Evolutionary conservation across 2,888 invertebrate genomes (phyloP), one percentile per base, ranked within the genome.

Genomic region (Macrosiphum euphorbiae): DNA sequence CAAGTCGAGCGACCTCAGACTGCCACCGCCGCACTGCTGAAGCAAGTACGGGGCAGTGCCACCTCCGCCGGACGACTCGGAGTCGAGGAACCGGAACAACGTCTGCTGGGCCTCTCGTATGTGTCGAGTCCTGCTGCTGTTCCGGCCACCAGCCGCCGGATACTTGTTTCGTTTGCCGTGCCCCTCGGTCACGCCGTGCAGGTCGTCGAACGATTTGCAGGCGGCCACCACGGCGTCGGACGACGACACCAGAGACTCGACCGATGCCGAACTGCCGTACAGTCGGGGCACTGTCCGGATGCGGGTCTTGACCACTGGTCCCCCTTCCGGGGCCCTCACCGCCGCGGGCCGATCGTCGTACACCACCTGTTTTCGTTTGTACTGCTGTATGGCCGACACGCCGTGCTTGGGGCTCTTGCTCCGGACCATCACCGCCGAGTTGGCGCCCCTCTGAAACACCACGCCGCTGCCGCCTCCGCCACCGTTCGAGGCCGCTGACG

Each of bases 21-120:
- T 89, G 35, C 90, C 61, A 11, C 86, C 50, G 44, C 35, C 61
- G 16, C 47, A 67, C 50, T 58, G 88, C 10, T 94, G 89, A 96
- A 95, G 67, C 88, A 94, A 50, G 35, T 94, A 94, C 35, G 94
- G 85, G 13, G 90, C 47, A 11, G 67, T 78, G 35, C n/a, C 61
- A n/a, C 91, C 78, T 44, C n/a, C 88, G 20, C 91, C 78, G 35
- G 91, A 88, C 28, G 89, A 90, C 55, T 93, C 93, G 11, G 90
- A 90, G 61, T 93, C 92, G 28, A 87, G 87, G 88, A 91, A 94
- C 84, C 94, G 91, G 78, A 91, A 94, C 67, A 91, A 67, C 84
- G 92, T 94, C 44, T 94, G 89, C 28, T 94, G 91, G 58, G 94
- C 92, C 85, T 94, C 91, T 35, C 91, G 93, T 91, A 94, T 94